Evolutionary conservation across 2,888 invertebrate species (phyloP), one percentile per base, ranked within the genome.

Genomic region (Xestia c-nigrum): DNA sequence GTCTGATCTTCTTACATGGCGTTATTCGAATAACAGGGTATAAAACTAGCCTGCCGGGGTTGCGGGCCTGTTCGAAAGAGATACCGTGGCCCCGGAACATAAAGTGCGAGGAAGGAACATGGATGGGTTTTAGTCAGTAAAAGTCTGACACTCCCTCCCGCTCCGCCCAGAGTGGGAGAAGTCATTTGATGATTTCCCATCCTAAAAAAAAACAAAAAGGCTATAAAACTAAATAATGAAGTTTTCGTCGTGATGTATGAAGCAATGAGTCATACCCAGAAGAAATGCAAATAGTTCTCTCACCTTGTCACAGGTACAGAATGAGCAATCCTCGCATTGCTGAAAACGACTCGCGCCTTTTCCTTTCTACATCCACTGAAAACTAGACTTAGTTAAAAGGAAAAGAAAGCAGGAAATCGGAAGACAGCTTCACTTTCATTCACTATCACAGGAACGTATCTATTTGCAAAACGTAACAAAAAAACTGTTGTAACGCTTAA

Each of bases 401-500:
- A 38, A 50, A 38, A 0, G 66, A 61, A 50, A 43, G 0, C 50
- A 61, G n/a, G 43, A 78, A 71, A 69, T 74, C 59, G 74, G 78
- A 84, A 83, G 83, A 76, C 81, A 76, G 74, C 76, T 79, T 80
- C 83, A 73, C 71, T 71, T 69, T 83, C 74, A 72, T 77, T 66
- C 59, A 80, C 73, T 57, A 67, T 70, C 64, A 78, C 77, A 80
- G 63, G 72, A 79, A 78, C 71, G 72, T 74, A 76, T 81, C 59
- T 80, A 85, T 86, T 85, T 79, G 83, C 66, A 85, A 80, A 87
- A 84, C 74, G 72, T 57, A 76, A 82, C 82, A 89, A 90, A 92
- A 92, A 92, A 90, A 79, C 89, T 93, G 91, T 92, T 91, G 93
- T 91, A 93, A 94, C 88, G 83, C 82, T 86, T 83, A 89, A 90